phyloP scores from a whole-genome alignment of 2,888 invertebrate species.

The Tetragnatha montana region DNA sequence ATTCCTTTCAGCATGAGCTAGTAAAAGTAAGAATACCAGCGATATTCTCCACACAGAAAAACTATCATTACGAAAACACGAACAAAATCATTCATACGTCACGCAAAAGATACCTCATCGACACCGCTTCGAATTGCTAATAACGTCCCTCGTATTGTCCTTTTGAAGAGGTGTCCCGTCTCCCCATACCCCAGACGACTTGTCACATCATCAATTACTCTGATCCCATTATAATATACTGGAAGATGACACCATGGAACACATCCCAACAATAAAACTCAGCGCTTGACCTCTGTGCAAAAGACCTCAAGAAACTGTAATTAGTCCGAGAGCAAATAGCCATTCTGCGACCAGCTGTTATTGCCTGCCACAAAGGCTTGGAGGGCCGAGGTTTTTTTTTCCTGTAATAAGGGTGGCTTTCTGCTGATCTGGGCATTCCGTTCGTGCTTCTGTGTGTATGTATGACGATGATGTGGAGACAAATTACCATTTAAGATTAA shows the following conservation, averaged over 20 bases:
- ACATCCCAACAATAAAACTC: background rate
- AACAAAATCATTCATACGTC: background rate
- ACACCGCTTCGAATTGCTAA: background rate
- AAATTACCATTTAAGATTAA: constrained; percentile 39
- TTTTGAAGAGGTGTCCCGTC: background rate
- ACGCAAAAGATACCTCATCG: background rate
- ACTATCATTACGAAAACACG: background rate
- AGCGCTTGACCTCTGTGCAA: background rate
- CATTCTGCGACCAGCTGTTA: constrained; percentile 27
- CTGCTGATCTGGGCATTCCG: background rate
- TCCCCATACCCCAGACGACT: background rate
- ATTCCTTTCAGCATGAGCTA: no score
- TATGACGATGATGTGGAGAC: constrained; percentile 1
- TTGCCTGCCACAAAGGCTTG: constrained; percentile 5
- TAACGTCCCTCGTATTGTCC: background rate
- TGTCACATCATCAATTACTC: constrained; percentile 29
- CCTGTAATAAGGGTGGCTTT: background rate
- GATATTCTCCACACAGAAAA: background rate
- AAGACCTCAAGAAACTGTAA: constrained; percentile 26
- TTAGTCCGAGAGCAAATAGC: constrained; percentile 34
- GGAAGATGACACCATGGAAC: background rate
- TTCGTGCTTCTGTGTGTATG: background rate
- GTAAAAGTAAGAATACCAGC: no score
- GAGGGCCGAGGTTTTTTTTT: constrained; percentile 11
- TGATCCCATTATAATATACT: background rate